Evolutionary conservation across 2,113 vertebrate genomes (phyloP).

Genomic region (Gymnocephalus cernua): DNA sequence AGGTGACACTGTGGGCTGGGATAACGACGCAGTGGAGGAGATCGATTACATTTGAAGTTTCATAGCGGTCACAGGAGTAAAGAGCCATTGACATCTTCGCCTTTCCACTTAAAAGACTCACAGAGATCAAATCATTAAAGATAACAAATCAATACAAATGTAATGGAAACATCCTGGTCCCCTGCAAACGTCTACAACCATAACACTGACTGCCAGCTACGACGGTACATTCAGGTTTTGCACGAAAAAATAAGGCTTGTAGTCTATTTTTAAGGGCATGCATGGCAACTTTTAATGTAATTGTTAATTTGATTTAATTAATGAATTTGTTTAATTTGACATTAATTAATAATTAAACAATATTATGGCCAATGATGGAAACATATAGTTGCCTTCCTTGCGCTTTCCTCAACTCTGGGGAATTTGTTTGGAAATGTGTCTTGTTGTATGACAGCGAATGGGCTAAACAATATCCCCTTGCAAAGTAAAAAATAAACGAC

Average conservation of each 20-base stretch:
- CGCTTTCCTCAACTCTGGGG: not conserved
- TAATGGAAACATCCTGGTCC: conserved; percentile 40
- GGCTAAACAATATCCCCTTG: not conserved
- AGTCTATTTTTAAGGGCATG: not conserved
- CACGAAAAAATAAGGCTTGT: conserved; percentile 11
- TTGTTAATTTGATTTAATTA: not conserved
- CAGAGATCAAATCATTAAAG: conserved; percentile 52
- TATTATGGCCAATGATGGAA: not conserved
- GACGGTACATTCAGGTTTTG: not conserved
- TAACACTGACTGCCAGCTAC: conserved; percentile 2
- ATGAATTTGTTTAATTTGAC: too few relatives aligned
- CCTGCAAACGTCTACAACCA: conserved; percentile 8
- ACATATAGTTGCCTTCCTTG: not conserved
- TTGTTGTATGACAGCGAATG: not conserved
- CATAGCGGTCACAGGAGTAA: conserved; percentile 58
- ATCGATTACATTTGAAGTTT: conserved; percentile 71
- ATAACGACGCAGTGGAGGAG: conserved; percentile 53
- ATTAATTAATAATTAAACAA: not conserved
- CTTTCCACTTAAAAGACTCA: conserved; percentile 38
- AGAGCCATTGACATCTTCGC: conserved; percentile 65
- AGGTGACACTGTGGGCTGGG: conserved; percentile 48
- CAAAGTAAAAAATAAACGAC: not conserved
- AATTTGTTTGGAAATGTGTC: not conserved
- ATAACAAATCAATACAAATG: conserved; percentile 62
- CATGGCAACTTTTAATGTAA: not conserved